Evolutionary conservation across 2,888 invertebrate genomes (phyloP).

Genomic region (Drosophila histrio): DNA sequence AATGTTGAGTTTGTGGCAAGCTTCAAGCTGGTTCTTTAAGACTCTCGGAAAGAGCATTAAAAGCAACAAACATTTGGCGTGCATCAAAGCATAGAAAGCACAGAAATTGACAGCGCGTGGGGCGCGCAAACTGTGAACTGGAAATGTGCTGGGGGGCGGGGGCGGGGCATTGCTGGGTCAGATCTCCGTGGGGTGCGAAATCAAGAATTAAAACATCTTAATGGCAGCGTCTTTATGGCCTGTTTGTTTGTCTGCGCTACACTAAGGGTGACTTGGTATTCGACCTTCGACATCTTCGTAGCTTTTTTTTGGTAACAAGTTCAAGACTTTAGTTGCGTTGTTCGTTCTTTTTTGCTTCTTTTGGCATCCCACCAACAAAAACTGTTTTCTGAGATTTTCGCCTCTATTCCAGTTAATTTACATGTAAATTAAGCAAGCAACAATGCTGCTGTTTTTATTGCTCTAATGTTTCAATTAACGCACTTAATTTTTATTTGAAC

Average conservation of each 20-base stretch:
- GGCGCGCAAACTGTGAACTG: slow-evolving; percentile 30
- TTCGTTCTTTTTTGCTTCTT: slow-evolving; percentile 4
- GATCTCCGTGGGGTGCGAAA: slow-evolving; percentile 73
- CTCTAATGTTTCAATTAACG: slow-evolving; percentile 83
- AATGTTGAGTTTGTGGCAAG: background rate
- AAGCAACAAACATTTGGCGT: slow-evolving; percentile 36
- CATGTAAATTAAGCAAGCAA: slow-evolving; percentile 83
- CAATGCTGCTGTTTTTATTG: slow-evolving; percentile 65
- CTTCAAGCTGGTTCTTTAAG: background rate
- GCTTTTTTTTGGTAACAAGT: slow-evolving; percentile 10
- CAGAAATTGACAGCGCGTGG: slow-evolving; percentile 65
- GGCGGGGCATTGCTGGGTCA: slow-evolving; percentile 33
- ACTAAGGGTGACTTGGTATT: slow-evolving; percentile 31
- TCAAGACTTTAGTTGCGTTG: slow-evolving; percentile 13
- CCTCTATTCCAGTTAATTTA: slow-evolving; percentile 79
- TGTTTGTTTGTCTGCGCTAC: slow-evolving; percentile 29
- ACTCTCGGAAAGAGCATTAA: slow-evolving; percentile 14
- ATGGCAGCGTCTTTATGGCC: slow-evolving; percentile 72
- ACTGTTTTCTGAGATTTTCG: slow-evolving; percentile 45
- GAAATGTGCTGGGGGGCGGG: slow-evolving; percentile 11
- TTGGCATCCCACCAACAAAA: slow-evolving; percentile 9
- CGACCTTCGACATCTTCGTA: slow-evolving; percentile 20
- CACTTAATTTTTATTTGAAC: slow-evolving; percentile 63
- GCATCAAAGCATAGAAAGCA: slow-evolving; percentile 57
- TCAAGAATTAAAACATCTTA: slow-evolving; percentile 81